phyloP scores from a whole-genome alignment of 2,797 vertebrate genomes.

The Salarias fasciatus region DNA sequence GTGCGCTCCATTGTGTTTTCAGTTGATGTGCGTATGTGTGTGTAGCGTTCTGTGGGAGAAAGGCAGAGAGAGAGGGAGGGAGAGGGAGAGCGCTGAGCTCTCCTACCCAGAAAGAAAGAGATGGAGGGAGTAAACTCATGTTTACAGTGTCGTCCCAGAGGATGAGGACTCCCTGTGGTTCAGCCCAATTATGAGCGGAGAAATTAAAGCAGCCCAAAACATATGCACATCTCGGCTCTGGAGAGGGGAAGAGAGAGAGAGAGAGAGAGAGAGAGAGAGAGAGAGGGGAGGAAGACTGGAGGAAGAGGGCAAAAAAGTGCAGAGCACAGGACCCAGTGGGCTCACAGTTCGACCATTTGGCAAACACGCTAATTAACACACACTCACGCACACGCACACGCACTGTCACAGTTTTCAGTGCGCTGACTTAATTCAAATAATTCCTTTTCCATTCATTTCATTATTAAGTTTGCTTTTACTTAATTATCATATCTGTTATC shows the following conservation, averaged over 20 bases:
- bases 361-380: slow-evolving; percentile 72
- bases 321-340: slow-evolving; percentile 70
- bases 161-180: slow-evolving; percentile 67
- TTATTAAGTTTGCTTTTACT: slow-evolving; percentile 51
- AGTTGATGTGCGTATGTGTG: slow-evolving; percentile 16
- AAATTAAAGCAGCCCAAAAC: slow-evolving; percentile 78
- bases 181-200: slow-evolving; percentile 76
- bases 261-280: slow-evolving; percentile 36
- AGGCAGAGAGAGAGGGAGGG: not conserved
- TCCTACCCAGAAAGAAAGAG: slow-evolving; percentile 49
- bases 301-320: slow-evolving; percentile 64
- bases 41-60: slow-evolving; percentile 23
- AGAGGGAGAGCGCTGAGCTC: slow-evolving; percentile 19
- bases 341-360: slow-evolving; percentile 67
- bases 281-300: slow-evolving; percentile 37
- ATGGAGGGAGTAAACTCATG: slow-evolving; percentile 60
- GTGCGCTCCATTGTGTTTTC: slow-evolving; percentile 57
- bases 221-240: slow-evolving; percentile 65
- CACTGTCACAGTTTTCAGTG: slow-evolving; percentile 43
- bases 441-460: slow-evolving; percentile 42
- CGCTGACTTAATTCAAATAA: slow-evolving; percentile 47
- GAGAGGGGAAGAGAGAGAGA: slow-evolving; percentile 40
- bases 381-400: slow-evolving; percentile 14
- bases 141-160: slow-evolving; percentile 72
- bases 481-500: slow-evolving; percentile 57